Conservation (phyloP, 2,113 vertebrate genomes). For the Nycticryphes semicollaris region DNA sequence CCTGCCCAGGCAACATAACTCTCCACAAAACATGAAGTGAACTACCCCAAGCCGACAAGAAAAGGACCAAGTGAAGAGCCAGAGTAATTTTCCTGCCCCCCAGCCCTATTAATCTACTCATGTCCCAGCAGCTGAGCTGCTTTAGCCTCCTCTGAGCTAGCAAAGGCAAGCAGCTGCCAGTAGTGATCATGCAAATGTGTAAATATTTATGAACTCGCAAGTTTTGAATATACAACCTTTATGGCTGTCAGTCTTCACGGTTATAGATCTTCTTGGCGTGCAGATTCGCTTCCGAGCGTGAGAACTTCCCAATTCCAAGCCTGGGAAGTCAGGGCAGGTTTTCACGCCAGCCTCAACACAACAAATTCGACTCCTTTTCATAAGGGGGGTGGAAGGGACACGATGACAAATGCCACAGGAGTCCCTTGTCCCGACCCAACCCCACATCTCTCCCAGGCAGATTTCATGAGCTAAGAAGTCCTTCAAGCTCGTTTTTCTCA, state of each 20-base stretch:
- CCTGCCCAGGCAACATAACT: not conserved
- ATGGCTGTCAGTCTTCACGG: not conserved
- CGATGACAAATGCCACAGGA: not conserved
- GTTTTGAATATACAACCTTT: not conserved
- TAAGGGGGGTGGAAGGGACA: not conserved
- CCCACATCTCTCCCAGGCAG: not conserved
- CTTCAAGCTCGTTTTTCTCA: not conserved
- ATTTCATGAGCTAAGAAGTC: not conserved
- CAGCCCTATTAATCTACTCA: not conserved
- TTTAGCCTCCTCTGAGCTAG: not conserved
- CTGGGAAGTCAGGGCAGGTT: not conserved
- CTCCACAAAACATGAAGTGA: not conserved
- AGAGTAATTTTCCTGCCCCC: not conserved
- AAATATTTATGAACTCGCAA: slow-evolving; percentile 38
- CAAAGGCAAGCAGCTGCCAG: not conserved
- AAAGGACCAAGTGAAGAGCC: not conserved
- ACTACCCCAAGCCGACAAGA: too few relatives aligned
- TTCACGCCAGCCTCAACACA: not conserved
- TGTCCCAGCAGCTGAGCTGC: not conserved
- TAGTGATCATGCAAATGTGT: not conserved
- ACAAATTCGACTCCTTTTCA: not conserved
- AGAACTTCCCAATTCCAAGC: not conserved
- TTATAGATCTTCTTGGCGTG: not conserved
- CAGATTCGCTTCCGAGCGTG: not conserved
- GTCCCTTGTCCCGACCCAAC: not conserved